Evolutionary conservation across 2,113 vertebrate species (phyloP).

Genomic region (Petroica traversi): DNA sequence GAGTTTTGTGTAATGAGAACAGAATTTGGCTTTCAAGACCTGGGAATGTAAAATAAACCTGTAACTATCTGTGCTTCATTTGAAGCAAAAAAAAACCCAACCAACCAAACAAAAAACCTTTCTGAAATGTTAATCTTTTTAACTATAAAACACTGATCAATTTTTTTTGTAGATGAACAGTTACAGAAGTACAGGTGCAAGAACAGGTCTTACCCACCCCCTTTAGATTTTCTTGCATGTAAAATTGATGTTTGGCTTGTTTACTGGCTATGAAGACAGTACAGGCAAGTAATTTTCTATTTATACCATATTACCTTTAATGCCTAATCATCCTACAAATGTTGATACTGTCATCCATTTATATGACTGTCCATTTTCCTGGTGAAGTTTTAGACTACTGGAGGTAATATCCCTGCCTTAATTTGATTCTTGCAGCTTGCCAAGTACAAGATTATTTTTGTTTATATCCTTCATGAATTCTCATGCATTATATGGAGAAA

Average conservation of each 20-base stretch:
- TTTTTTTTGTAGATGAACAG: not conserved
- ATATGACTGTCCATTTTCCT: not conserved
- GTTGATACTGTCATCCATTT: not conserved
- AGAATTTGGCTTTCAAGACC: not conserved
- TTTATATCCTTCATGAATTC: not conserved
- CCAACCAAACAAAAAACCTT: not conserved
- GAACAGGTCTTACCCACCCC: not conserved
- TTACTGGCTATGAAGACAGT: not conserved
- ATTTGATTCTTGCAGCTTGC: not conserved
- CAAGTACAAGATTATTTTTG: not conserved
- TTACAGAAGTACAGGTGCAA: too few relatives aligned
- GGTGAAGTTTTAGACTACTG: not conserved
- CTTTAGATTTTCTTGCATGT: not conserved
- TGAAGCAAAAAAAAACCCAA: not conserved
- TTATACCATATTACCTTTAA: not conserved
- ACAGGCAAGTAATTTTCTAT: not conserved
- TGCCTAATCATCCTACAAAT: not conserved
- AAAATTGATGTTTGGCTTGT: not conserved
- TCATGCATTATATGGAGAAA: not conserved
- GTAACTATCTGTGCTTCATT: not conserved
- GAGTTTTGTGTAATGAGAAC: not conserved
- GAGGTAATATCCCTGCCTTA: not conserved
- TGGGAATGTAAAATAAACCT: not conserved
- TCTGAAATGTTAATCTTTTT: not conserved
- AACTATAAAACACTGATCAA: not conserved